Evolutionary conservation across 2,888 invertebrate species (phyloP).

Genomic region (Strigamia transsilvanica): DNA sequence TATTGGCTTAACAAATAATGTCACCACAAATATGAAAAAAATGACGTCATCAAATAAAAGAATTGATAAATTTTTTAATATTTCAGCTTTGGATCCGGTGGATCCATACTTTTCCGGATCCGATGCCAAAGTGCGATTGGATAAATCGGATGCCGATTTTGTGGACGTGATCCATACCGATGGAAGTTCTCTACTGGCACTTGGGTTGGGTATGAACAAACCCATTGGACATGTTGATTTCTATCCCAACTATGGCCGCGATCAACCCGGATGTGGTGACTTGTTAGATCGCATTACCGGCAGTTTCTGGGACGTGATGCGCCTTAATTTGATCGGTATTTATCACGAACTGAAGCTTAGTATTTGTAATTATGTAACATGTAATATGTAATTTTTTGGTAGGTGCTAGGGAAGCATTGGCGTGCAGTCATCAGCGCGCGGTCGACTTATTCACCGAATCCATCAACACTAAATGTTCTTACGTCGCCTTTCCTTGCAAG

Average conservation of each 20-base stretch:
- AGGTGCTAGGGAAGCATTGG: background rate
- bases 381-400: too few relatives aligned
- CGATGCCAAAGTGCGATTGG: background rate
- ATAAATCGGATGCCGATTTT: conserved; percentile 1
- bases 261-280: conserved; percentile 42
- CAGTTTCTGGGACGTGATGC: background rate
- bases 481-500: background rate
- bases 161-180: conserved; percentile 38
- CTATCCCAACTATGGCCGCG: conserved; percentile 31
- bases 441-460: conserved; percentile 38
- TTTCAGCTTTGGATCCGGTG: background rate
- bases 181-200: background rate
- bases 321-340: conserved; percentile 11
- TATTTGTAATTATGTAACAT: too few relatives aligned
- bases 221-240: conserved; percentile 41
- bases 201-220: conserved; percentile 24
- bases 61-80: background rate
- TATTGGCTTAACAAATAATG: too few relatives aligned
- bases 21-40: too few relatives aligned
- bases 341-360: background rate
- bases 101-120: background rate
- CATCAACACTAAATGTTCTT: conserved; percentile 21
- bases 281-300: background rate
- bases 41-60: too few relatives aligned
- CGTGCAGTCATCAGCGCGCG: conserved; percentile 9